These are phyloP conservation scores for Phoxinus dragarum DNA, from an alignment of 2,797 vertebrate species.

Conservation along the genomic window DNA sequence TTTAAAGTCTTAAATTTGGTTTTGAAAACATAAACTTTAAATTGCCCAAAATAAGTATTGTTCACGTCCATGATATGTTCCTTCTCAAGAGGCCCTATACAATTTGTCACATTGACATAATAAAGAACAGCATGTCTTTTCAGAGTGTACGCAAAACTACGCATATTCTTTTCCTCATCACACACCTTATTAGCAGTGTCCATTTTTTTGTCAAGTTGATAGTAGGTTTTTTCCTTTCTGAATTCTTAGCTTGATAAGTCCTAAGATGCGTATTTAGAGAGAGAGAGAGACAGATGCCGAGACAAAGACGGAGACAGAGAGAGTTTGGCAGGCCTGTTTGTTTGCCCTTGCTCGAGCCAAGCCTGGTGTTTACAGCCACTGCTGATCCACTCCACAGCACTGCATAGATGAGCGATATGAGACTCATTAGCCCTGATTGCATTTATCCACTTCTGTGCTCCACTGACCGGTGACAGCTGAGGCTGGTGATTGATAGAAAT, in stretches of 20 bases:
- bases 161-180: constrained; percentile 1
- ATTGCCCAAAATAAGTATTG: background rate
- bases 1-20: background rate
- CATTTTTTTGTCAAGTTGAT: constrained; percentile 19
- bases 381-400: constrained; percentile 57
- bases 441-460: constrained; percentile 58
- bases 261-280: constrained; percentile 5
- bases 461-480: constrained; percentile 39
- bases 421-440: constrained; percentile 62
- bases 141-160: background rate
- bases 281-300: constrained; percentile 31
- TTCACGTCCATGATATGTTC: background rate
- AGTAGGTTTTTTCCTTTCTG: background rate
- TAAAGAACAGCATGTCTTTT: constrained; percentile 20
- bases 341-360: constrained; percentile 55
- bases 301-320: constrained; percentile 32
- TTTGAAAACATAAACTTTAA: background rate
- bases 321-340: constrained; percentile 57
- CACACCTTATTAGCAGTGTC: background rate
- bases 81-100: background rate
- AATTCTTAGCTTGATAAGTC: constrained; percentile 42
- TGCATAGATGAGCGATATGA: constrained; percentile 61
- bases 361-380: constrained; percentile 58
- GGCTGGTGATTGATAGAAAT: constrained; percentile 58
- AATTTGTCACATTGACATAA: constrained; percentile 1